These are phyloP conservation scores for Saccopteryx bilineata DNA, from an alignment of 2,113 vertebrate species.

Conservation along the genomic window DNA sequence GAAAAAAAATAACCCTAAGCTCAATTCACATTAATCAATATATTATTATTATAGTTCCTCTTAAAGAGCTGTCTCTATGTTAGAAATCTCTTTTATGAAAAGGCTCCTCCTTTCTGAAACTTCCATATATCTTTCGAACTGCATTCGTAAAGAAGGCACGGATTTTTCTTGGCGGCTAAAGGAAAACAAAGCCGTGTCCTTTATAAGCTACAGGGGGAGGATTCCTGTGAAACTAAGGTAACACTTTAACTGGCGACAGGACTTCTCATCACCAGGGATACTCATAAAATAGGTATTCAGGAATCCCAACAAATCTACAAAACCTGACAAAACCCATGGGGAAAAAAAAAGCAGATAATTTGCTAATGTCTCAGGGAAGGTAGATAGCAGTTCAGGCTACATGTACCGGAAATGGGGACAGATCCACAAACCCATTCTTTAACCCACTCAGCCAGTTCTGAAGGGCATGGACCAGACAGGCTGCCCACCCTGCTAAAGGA, in stretches of 20 bases:
- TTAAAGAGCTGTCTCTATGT: constrained; percentile 62
- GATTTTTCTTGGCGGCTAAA: constrained; percentile 18
- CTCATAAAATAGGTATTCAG: neutral
- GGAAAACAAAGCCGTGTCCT: neutral
- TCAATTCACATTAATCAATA: constrained; percentile 57
- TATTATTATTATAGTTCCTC: constrained; percentile 53
- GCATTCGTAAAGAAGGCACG: constrained; percentile 14
- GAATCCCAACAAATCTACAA: neutral
- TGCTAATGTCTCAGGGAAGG: neutral
- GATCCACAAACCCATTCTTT: neutral
- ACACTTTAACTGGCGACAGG: neutral
- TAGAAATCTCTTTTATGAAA: neutral
- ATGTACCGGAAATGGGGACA: neutral
- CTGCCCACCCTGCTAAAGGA: neutral
- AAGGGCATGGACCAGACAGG: neutral
- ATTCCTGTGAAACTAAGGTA: neutral
- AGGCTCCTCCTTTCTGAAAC: neutral
- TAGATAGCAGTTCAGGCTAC: neutral
- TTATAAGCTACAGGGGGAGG: neutral
- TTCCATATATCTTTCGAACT: neutral
- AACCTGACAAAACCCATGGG: neutral
- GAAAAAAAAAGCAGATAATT: neutral
- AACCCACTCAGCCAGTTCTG: neutral
- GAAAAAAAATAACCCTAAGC: neutral
- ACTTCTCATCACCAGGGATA: neutral